phyloP scores from a whole-genome alignment of 2,888 invertebrate genomes.

The Synanthedon tipuliformis region DNA sequence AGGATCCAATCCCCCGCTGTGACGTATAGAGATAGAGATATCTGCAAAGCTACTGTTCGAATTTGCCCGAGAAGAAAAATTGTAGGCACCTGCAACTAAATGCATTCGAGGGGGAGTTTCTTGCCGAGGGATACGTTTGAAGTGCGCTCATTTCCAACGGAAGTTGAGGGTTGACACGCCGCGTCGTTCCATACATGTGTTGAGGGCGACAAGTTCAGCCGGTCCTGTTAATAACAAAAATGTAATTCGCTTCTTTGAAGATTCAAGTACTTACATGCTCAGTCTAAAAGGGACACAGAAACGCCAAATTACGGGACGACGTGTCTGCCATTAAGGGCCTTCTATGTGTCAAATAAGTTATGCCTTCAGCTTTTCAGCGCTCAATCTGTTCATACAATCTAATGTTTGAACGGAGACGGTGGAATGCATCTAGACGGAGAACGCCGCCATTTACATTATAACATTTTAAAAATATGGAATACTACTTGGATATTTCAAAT shows the following conservation, averaged over 20 bases:
- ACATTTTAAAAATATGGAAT: too few relatives aligned
- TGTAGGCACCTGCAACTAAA: slow-evolving; percentile 64
- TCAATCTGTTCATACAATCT: too few relatives aligned
- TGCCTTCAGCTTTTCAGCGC: too few relatives aligned
- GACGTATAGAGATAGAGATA: slow-evolving; percentile 23
- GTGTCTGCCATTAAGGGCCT: too few relatives aligned
- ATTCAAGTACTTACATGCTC: background rate
- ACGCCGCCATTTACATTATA: too few relatives aligned
- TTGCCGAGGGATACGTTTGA: slow-evolving; percentile 26
- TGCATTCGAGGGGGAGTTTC: slow-evolving; percentile 33
- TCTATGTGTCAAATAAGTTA: too few relatives aligned
- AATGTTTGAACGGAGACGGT: too few relatives aligned
- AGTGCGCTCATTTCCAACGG: slow-evolving; percentile 56
- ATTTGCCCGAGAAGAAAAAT: slow-evolving; percentile 60
- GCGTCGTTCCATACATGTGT: slow-evolving; percentile 54
- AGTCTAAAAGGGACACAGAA: background rate
- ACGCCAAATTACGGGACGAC: too few relatives aligned
- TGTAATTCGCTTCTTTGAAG: background rate
- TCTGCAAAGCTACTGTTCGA: slow-evolving; percentile 37
- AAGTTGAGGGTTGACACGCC: slow-evolving; percentile 36
- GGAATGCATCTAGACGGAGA: too few relatives aligned
- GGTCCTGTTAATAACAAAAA: background rate
- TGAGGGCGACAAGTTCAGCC: slow-evolving; percentile 16
- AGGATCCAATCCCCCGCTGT: slow-evolving; percentile 14
- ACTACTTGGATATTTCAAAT: too few relatives aligned